phyloP scores from a whole-genome alignment of 2,797 vertebrate species.

The Parauchenoglanis ngamensis region DNA sequence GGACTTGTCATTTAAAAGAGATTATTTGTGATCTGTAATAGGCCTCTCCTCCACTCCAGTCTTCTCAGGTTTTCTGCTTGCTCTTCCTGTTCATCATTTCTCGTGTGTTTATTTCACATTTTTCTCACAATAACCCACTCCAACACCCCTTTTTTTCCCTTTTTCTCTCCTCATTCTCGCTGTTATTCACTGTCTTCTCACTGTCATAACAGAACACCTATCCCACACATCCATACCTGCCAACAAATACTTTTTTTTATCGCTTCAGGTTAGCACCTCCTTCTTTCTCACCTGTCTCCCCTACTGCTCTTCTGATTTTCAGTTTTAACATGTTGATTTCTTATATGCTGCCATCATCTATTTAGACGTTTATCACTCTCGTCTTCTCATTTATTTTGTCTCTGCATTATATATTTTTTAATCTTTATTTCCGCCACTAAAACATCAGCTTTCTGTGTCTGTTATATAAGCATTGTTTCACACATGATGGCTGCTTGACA shows the following conservation, averaged over 20 bases:
- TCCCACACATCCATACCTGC: constrained; percentile 54
- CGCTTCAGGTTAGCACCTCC: constrained; percentile 52
- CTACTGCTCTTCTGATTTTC: constrained; percentile 41
- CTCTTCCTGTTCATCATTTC: neutral
- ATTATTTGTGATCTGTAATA: constrained; percentile 28
- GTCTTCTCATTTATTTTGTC: constrained; percentile 33
- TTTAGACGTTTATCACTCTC: constrained; percentile 30
- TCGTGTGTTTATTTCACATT: constrained; percentile 14
- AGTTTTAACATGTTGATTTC: constrained; percentile 37
- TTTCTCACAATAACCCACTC: constrained; percentile 45
- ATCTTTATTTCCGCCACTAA: constrained; percentile 22
- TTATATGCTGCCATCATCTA: constrained; percentile 33
- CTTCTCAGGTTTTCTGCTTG: neutral
- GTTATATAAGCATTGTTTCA: constrained; percentile 45
- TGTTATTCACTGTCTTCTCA: constrained; percentile 38
- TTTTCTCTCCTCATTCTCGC: constrained; percentile 15
- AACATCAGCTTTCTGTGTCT: constrained; percentile 13
- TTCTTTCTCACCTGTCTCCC: constrained; percentile 44
- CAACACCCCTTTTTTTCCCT: constrained; percentile 46
- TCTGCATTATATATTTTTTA: neutral
- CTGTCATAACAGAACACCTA: constrained; percentile 50
- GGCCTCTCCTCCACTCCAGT: neutral
- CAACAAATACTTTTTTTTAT: constrained; percentile 51
- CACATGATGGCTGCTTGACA: constrained; percentile 54
- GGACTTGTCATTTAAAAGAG: constrained; percentile 31